Conservation (phyloP, 1,140 invertebrate genomes). For the Drosophila aff. region DNA sequence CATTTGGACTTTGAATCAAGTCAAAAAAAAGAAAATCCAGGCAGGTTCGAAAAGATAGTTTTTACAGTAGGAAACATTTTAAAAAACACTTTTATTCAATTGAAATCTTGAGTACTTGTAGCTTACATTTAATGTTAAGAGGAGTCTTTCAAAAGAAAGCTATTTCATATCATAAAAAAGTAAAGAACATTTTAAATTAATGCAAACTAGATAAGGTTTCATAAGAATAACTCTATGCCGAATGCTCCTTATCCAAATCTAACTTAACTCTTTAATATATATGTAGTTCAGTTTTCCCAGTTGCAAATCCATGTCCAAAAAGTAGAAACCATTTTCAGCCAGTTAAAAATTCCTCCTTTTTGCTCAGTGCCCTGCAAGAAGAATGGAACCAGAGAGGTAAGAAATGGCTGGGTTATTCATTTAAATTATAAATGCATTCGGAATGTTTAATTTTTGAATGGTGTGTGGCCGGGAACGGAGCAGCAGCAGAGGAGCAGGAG, state of each 20-base stretch:
- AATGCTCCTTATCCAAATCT: too few species aligned
- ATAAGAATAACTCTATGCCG: neutral
- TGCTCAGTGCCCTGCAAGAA: conserved; percentile 16
- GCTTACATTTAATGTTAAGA: too few species aligned
- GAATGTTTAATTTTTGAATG: conserved; percentile 83
- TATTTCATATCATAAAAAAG: neutral
- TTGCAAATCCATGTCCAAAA: neutral
- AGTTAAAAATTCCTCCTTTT: neutral
- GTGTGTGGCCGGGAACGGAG: conserved; percentile 55
- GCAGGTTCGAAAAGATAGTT: conserved; percentile 16
- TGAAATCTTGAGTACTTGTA: neutral
- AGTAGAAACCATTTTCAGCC: neutral
- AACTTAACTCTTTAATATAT: neutral
- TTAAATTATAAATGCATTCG: conserved; percentile 84
- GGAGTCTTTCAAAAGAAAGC: neutral
- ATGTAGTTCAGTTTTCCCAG: too few species aligned
- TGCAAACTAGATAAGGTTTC: too few species aligned
- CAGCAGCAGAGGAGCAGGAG: conserved; percentile 8
- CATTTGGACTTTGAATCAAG: conserved; percentile 55
- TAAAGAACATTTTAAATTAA: neutral
- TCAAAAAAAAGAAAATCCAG: conserved; percentile 43
- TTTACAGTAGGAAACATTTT: conserved; percentile 5
- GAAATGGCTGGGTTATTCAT: conserved; percentile 76
- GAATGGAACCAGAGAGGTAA: conserved; percentile 43
- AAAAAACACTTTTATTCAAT: neutral